phyloP scores from a whole-genome alignment of 1,140 invertebrate species.

The Colletes gigas region DNA sequence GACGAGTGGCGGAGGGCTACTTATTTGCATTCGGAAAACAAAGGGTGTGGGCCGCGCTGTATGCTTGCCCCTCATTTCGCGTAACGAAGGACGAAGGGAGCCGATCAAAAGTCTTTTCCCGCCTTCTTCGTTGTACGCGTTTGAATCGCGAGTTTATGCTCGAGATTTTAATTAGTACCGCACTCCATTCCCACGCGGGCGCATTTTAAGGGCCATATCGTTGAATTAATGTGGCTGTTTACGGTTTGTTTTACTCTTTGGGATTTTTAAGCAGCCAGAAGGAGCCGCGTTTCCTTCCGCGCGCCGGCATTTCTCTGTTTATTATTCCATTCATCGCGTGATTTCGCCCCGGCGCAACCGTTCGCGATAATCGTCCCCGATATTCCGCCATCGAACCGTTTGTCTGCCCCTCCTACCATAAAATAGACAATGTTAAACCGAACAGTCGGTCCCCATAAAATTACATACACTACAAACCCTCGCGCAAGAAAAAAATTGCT shows the following conservation, averaged over 20 bases:
- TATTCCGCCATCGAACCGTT: neutral
- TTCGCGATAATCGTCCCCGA: neutral
- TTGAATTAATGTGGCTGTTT: constrained; percentile 52
- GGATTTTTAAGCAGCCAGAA: constrained; percentile 6
- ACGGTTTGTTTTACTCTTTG: constrained; percentile 46
- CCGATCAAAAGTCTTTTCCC: constrained; percentile 59
- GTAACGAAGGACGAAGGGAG: constrained; percentile 64
- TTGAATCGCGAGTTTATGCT: constrained; percentile 53
- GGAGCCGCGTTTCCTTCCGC: constrained; percentile 4
- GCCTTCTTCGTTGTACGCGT: constrained; percentile 53
- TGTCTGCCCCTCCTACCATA: no score
- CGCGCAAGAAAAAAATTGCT: no score
- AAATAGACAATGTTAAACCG: no score
- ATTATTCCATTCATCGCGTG: constrained; percentile 16
- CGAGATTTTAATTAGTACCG: constrained; percentile 54
- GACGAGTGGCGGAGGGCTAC: constrained; percentile 68
- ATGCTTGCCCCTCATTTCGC: constrained; percentile 62
- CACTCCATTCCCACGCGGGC: constrained; percentile 47
- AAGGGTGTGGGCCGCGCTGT: constrained; percentile 70
- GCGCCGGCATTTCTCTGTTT: neutral
- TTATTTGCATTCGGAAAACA: constrained; percentile 81
- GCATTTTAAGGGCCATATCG: constrained; percentile 48
- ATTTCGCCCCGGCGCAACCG: constrained; percentile 2
- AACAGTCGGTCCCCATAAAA: no score
- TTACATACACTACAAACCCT: no score